phyloP scores from a whole-genome alignment of 2,113 vertebrate species.

The Dicerorhinus sumatrensis region DNA sequence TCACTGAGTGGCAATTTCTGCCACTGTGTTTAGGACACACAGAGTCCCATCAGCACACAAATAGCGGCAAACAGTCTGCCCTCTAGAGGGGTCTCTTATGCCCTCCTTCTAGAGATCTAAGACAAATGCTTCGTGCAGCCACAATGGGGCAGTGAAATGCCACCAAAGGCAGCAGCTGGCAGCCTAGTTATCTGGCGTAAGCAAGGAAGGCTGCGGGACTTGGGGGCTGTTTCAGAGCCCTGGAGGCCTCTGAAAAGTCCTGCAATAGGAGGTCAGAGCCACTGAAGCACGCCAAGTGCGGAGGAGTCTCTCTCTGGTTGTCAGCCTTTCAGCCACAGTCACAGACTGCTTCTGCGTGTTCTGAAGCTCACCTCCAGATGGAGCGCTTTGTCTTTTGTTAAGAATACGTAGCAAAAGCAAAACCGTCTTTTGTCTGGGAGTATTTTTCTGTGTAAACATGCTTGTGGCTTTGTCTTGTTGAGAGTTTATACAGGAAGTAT shows the following conservation, averaged over 20 bases:
- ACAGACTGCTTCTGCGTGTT: accelerated
- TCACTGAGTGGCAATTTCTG: neutral
- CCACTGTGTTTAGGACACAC: neutral
- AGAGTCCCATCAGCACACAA: neutral
- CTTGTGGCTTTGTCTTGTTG: neutral
- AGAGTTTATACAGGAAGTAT: neutral
- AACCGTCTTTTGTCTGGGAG: neutral
- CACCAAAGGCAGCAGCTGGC: neutral
- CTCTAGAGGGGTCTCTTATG: neutral
- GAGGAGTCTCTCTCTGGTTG: neutral
- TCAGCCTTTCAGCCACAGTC: neutral
- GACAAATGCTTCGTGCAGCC: neutral
- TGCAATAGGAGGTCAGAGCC: neutral
- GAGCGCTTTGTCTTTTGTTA: neutral
- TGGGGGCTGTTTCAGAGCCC: neutral
- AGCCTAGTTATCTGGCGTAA: accelerated
- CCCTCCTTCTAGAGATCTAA: neutral
- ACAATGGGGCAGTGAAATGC: neutral
- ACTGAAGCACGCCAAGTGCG: neutral
- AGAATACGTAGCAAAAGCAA: neutral
- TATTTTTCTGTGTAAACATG: neutral
- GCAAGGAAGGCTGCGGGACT: neutral
- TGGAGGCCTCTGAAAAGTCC: neutral
- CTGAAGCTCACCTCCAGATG: neutral
- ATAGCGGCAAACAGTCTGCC: neutral